phyloP scores from a whole-genome alignment of 2,888 invertebrate species.

The Cataglyphis rosenhaueri region DNA sequence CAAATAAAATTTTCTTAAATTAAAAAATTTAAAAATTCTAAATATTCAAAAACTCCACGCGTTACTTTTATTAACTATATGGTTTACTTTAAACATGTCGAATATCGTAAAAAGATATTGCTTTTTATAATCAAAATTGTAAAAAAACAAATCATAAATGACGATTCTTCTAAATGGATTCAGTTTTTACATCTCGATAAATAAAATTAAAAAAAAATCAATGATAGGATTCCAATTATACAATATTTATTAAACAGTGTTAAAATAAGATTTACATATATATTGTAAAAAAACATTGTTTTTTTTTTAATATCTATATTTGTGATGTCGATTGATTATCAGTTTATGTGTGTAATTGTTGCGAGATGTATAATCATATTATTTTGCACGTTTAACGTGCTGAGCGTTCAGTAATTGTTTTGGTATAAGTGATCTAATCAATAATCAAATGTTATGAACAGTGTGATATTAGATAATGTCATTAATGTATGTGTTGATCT shows the following conservation, averaged over 20 bases:
- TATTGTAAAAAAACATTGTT: not conserved
- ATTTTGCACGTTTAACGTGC: not conserved
- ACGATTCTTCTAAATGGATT: too few relatives aligned
- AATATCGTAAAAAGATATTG: not conserved
- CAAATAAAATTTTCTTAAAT: not conserved
- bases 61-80: not conserved
- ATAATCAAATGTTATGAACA: not conserved
- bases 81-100: not conserved
- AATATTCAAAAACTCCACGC: not conserved
- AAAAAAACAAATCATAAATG: too few relatives aligned
- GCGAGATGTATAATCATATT: not conserved
- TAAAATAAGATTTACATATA: not conserved
- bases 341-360: not conserved
- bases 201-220: too few relatives aligned
- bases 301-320: not conserved
- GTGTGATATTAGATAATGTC: not conserved
- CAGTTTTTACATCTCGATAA: too few relatives aligned
- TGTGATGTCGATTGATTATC: not conserved
- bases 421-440: not conserved
- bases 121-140: too few relatives aligned
- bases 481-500: not conserved
- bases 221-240: not conserved
- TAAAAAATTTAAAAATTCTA: not conserved
- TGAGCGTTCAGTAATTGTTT: not conserved
- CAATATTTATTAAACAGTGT: not conserved